A percentile compares a stretch with the other conserved stretches of the same genome.
Conservation (phyloP, 2,113 vertebrate species). For the Lepisosteus oculatus region DNA sequence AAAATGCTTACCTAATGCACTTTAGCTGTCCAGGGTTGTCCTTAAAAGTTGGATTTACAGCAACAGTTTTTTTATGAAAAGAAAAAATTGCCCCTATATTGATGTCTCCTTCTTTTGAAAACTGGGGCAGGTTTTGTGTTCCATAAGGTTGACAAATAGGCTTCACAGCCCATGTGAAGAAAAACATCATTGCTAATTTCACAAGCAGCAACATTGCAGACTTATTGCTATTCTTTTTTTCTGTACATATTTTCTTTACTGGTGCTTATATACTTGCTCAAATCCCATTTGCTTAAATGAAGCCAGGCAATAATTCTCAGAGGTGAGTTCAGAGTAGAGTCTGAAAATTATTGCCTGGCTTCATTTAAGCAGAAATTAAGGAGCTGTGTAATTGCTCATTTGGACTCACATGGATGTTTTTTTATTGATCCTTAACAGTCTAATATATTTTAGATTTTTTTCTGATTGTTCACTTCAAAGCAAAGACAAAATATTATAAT, state of each 20-base stretch:
- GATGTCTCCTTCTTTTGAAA: constrained; percentile 64
- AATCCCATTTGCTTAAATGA: background rate
- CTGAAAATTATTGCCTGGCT: too few species aligned
- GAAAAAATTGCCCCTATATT: constrained; percentile 71
- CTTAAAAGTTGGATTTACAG: constrained; percentile 48
- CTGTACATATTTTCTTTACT: background rate
- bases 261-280: constrained; percentile 36
- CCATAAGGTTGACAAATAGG: constrained; percentile 55
- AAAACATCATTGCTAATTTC: constrained; percentile 38
- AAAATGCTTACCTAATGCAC: too few species aligned
- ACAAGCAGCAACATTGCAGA: constrained; percentile 46
- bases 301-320: too few species aligned
- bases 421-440: too few species aligned
- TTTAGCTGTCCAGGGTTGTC: constrained; percentile 46
- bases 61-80: constrained; percentile 61
- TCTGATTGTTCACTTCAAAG: too few species aligned
- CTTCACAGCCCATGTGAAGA: constrained; percentile 39
- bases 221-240: background rate
- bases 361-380: too few species aligned
- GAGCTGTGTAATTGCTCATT: too few species aligned
- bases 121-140: constrained; percentile 55
- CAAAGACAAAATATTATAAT: too few species aligned
- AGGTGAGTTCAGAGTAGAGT: too few species aligned
- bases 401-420: too few species aligned
- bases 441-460: too few species aligned